Percentiles rank a stretch among this genome's conserved stretches.
Evolutionary conservation across 2,113 vertebrate species (phyloP).

Genomic region (Caranx ignobilis): DNA sequence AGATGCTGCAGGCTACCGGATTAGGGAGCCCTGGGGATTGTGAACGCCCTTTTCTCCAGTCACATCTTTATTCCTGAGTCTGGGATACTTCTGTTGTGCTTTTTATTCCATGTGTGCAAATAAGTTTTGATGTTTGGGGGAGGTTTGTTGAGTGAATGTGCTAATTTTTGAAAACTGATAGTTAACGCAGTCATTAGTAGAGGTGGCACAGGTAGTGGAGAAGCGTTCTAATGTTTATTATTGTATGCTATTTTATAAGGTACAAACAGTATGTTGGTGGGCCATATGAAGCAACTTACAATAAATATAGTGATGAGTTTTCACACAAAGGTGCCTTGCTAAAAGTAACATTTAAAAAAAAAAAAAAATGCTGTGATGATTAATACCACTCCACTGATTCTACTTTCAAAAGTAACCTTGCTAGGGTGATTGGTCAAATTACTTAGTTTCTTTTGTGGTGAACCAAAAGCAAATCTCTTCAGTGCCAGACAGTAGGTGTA

Average conservation of each 20-base stretch:
- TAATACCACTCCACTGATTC: background rate
- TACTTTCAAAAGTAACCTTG: background rate
- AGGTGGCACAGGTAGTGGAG: background rate
- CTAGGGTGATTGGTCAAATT: background rate
- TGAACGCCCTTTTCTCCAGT: slow-evolving; percentile 20
- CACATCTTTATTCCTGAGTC: slow-evolving; percentile 13
- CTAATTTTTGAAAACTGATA: background rate
- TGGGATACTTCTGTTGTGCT: slow-evolving; percentile 2
- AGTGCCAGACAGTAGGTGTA: background rate
- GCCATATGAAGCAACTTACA: background rate
- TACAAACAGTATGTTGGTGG: background rate
- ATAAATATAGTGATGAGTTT: background rate
- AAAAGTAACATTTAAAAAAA: background rate
- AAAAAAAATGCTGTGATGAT: background rate
- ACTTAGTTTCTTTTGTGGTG: background rate
- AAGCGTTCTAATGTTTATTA: background rate
- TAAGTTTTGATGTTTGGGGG: background rate
- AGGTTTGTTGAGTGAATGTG: background rate
- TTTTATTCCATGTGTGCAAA: background rate
- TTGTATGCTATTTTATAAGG: background rate
- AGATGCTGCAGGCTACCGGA: slow-evolving; percentile 42
- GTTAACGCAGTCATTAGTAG: background rate
- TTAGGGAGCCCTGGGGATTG: slow-evolving; percentile 39
- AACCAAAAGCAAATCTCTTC: background rate
- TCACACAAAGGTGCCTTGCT: background rate